phyloP scores from a whole-genome alignment of 1,140 invertebrate species.

The Mycetomoellerius zeteki region DNA sequence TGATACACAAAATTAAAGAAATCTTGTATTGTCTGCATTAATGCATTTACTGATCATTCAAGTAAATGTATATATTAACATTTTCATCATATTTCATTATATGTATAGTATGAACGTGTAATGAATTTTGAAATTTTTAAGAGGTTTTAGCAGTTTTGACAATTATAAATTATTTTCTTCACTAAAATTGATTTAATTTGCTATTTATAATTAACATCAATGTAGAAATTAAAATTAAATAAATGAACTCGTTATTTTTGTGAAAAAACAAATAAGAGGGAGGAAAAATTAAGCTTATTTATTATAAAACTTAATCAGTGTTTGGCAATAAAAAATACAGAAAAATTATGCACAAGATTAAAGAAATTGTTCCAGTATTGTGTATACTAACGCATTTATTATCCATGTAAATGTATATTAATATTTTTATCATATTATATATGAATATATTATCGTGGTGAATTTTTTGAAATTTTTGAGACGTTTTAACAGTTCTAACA shows the following conservation, averaged over 20 bases:
- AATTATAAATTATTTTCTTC: not conserved
- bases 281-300: not conserved
- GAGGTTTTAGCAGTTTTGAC: not conserved
- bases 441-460: too few relatives aligned
- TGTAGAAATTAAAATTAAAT: not conserved
- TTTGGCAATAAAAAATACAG: too few relatives aligned
- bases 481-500: too few relatives aligned
- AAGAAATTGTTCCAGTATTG: too few relatives aligned
- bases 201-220: not conserved
- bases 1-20: not conserved
- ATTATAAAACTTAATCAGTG: not conserved
- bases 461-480: too few relatives aligned
- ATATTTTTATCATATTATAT: too few relatives aligned
- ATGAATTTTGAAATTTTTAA: not conserved
- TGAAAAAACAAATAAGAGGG: not conserved
- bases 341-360: too few relatives aligned
- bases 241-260: not conserved
- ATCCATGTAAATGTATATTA: too few relatives aligned
- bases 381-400: too few relatives aligned
- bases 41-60: not conserved
- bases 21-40: not conserved
- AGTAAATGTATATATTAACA: not conserved
- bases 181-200: not conserved
- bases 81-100: not conserved
- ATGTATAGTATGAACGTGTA: not conserved